Percentiles rank a stretch among this genome's conserved stretches.
Evolutionary conservation across 2,113 vertebrate genomes (phyloP).

Genomic region (Astatoreochromis straeleni): DNA sequence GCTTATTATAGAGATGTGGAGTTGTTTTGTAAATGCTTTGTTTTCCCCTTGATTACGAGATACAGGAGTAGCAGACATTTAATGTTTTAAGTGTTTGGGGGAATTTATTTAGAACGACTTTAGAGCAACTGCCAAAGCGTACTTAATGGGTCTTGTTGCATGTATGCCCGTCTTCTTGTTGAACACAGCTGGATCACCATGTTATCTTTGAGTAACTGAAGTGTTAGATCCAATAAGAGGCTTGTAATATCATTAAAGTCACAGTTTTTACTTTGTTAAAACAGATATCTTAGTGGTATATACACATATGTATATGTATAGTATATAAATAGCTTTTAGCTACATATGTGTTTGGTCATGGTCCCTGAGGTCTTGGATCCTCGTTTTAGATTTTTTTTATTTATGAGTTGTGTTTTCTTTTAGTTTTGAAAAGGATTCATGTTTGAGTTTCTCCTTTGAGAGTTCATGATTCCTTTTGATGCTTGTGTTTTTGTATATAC

Average conservation of each 20-base stretch:
- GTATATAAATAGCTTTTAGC: background rate
- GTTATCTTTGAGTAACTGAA: background rate
- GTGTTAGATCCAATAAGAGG: background rate
- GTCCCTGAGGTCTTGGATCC: background rate
- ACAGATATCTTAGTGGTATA: background rate
- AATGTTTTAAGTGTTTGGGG: background rate
- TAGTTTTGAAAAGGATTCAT: background rate
- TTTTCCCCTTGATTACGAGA: slow-evolving; percentile 4
- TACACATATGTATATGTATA: background rate
- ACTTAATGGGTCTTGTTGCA: background rate
- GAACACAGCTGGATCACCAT: background rate
- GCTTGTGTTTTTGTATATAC: background rate
- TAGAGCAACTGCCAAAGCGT: background rate
- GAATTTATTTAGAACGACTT: background rate
- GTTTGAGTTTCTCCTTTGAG: background rate
- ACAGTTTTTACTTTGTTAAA: background rate
- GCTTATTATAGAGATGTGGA: background rate
- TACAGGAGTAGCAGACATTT: background rate
- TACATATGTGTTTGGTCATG: background rate
- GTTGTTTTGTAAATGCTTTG: background rate
- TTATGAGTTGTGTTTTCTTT: background rate
- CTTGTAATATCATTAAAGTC: background rate
- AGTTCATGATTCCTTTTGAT: background rate
- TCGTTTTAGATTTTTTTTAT: background rate
- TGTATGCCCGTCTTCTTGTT: background rate